phyloP scores from a whole-genome alignment of 2,888 invertebrate species.

The Ectemnius lituratus region DNA sequence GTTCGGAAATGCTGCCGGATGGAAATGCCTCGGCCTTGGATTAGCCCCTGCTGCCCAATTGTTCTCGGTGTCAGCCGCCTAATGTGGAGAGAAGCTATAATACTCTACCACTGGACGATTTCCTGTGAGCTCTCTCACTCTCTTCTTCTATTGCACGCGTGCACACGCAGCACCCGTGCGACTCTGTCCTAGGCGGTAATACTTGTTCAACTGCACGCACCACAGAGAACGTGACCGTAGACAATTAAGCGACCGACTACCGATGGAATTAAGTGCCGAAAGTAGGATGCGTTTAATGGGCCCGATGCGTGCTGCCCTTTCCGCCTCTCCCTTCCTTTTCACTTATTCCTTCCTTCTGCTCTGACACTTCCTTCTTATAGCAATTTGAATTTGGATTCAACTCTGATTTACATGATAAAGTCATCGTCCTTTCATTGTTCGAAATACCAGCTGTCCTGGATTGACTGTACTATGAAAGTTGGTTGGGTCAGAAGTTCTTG shows the following conservation, averaged over 20 bases:
- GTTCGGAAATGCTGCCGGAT: slow-evolving; percentile 33
- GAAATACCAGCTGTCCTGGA: too few species aligned
- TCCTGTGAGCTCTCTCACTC: slow-evolving; percentile 48
- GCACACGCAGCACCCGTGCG: not conserved
- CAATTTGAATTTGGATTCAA: not conserved
- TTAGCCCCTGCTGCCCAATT: slow-evolving; percentile 57
- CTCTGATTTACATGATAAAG: too few species aligned
- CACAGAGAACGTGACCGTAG: slow-evolving; percentile 58
- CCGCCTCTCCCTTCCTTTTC: not conserved
- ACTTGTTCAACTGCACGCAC: slow-evolving; percentile 33
- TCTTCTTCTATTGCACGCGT: slow-evolving; percentile 23
- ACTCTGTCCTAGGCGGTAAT: slow-evolving; percentile 15
- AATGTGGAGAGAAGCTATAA: slow-evolving; percentile 43
- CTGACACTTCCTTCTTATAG: not conserved
- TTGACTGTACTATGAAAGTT: too few species aligned
- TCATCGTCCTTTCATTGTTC: too few species aligned
- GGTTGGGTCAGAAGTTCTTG: not conserved
- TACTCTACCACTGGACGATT: slow-evolving; percentile 48
- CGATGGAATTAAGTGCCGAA: slow-evolving; percentile 54
- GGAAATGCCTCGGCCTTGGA: slow-evolving; percentile 61
- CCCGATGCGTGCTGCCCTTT: slow-evolving; percentile 24
- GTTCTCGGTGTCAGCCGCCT: slow-evolving; percentile 50
- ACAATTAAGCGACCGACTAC: slow-evolving; percentile 55
- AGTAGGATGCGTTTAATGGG: slow-evolving; percentile 56
- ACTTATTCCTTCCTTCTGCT: not conserved